Conservation (phyloP, 2,797 vertebrate genomes). For the Dromococcyx pavoninus region DNA sequence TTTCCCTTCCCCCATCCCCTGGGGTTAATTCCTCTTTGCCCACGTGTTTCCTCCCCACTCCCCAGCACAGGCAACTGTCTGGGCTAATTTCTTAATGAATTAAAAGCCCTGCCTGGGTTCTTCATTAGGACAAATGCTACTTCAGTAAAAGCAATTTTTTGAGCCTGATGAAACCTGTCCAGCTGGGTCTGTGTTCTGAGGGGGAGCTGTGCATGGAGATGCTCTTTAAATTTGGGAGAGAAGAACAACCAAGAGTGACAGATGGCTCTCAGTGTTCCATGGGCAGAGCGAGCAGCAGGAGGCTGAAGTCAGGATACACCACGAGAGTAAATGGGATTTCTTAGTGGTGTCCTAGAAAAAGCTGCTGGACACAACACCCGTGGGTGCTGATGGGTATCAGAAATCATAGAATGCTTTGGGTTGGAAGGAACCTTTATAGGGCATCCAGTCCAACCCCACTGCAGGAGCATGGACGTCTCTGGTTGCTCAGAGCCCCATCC, state of each 20-base stretch:
- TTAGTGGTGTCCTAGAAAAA: not conserved
- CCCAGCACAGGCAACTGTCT: not conserved
- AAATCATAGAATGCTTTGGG: too few relatives aligned
- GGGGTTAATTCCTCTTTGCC: not conserved
- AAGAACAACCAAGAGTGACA: fast-evolving
- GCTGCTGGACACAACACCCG: not conserved
- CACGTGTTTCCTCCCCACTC: not conserved
- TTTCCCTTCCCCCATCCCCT: not conserved
- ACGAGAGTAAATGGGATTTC: not conserved
- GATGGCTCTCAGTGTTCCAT: not conserved
- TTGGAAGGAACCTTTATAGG: too few relatives aligned
- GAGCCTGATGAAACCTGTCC: not conserved
- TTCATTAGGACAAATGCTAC: not conserved
- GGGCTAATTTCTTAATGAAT: conserved; percentile 37
- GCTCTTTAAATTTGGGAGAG: not conserved
- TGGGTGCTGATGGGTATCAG: not conserved
- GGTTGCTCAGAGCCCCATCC: too few relatives aligned
- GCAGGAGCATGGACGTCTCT: too few relatives aligned
- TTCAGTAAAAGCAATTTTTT: not conserved
- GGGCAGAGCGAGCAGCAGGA: not conserved
- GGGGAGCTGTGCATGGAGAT: not conserved
- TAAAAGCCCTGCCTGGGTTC: not conserved
- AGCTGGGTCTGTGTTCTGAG: not conserved
- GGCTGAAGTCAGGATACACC: not conserved
- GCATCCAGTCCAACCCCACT: too few relatives aligned